A percentile compares a stretch with the other conserved stretches of the same genome.
Conservation (phyloP, 2,888 invertebrate genomes). For the Raillietiella orientalis region DNA sequence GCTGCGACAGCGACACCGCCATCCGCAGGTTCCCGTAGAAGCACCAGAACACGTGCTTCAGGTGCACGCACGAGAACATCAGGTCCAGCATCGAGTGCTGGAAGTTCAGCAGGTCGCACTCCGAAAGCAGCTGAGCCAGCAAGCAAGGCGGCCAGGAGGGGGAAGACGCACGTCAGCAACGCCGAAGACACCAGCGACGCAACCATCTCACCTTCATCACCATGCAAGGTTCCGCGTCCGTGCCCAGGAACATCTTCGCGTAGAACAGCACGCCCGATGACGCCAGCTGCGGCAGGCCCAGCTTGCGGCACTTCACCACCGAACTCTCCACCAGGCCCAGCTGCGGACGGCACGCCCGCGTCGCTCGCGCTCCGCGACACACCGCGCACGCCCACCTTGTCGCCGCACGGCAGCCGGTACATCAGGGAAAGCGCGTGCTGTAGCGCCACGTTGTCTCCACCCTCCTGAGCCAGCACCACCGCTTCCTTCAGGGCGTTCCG, state of each 20-base stretch:
- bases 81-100: constrained; percentile 49
- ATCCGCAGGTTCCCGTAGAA: constrained; percentile 61
- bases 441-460: constrained; percentile 48
- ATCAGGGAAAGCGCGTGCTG: constrained; percentile 61
- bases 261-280: constrained; percentile 38
- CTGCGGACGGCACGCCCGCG: neutral
- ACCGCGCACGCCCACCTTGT: too few relatives aligned
- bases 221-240: constrained; percentile 26
- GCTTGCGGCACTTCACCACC: constrained; percentile 28
- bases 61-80: constrained; percentile 40
- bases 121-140: constrained; percentile 36
- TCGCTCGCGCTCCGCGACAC: too few relatives aligned
- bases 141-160: constrained; percentile 8
- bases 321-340: constrained; percentile 25
- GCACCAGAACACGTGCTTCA: constrained; percentile 55
- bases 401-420: constrained; percentile 13
- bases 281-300: constrained; percentile 31
- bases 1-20: constrained; percentile 41
- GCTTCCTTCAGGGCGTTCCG: constrained; percentile 53
- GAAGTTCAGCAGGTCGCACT: constrained; percentile 55
- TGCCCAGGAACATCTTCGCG: constrained; percentile 37
- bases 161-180: constrained; percentile 2
- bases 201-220: constrained; percentile 24
- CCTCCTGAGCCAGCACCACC: constrained; percentile 54
- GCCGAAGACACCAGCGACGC: constrained; percentile 2